Percentiles rank a stretch among this genome's conserved stretches.
phyloP scores from a whole-genome alignment of 2,888 invertebrate species.

The Drosophila demipolita region DNA sequence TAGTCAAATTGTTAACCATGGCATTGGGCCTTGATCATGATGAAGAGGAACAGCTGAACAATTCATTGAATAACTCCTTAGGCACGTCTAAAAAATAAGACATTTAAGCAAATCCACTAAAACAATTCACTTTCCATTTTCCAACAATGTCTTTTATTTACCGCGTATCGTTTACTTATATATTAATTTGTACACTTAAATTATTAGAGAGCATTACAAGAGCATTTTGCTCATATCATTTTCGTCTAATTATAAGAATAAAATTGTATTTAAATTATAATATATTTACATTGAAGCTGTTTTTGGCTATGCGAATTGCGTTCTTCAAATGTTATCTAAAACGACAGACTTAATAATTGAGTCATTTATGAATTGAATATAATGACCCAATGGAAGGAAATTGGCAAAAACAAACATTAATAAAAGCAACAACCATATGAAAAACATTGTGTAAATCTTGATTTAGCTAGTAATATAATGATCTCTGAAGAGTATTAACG shows the following conservation, averaged over 20 bases:
- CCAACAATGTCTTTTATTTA: slow-evolving; percentile 26
- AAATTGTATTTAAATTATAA: slow-evolving; percentile 61
- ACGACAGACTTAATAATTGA: background rate
- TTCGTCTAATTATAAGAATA: slow-evolving; percentile 49
- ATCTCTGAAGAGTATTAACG: background rate
- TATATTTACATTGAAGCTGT: slow-evolving; percentile 49
- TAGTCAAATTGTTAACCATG: slow-evolving; percentile 91
- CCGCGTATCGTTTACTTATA: slow-evolving; percentile 30
- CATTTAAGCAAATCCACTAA: slow-evolving; percentile 6
- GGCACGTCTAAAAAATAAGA: slow-evolving; percentile 68
- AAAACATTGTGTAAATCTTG: background rate
- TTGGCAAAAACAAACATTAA: background rate
- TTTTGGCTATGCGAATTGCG: slow-evolving; percentile 2
- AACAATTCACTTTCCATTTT: slow-evolving; percentile 49
- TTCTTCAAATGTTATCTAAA: background rate
- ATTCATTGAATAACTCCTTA: slow-evolving; percentile 74
- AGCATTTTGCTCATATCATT: slow-evolving; percentile 35
- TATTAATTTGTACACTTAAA: slow-evolving; percentile 25
- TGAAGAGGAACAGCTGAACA: slow-evolving; percentile 76
- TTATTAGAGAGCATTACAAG: slow-evolving; percentile 28
- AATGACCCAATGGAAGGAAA: background rate
- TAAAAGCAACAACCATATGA: background rate
- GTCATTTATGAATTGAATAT: background rate
- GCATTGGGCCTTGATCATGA: slow-evolving; percentile 88
- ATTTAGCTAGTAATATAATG: background rate